A percentile compares a stretch with the other conserved stretches of the same genome.
These are phyloP conservation scores for Choloepus hoffmanni DNA, from an alignment of 2,113 vertebrate species.

Conservation along the genomic window DNA sequence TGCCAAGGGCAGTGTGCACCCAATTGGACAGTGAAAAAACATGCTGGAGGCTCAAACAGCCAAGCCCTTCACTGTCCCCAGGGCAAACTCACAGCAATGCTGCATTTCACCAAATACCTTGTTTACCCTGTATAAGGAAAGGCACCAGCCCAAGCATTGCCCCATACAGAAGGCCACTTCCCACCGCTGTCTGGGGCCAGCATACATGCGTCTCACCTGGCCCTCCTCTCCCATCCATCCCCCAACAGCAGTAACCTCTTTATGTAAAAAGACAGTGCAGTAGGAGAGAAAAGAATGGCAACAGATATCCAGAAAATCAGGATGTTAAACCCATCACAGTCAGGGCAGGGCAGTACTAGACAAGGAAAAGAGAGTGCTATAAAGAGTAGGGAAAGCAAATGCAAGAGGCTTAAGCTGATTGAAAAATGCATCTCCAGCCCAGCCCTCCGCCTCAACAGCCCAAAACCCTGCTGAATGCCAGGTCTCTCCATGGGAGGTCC, in stretches of 20 bases:
- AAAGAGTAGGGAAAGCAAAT: background rate
- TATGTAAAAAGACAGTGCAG: background rate
- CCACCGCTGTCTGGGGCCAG: too few species aligned
- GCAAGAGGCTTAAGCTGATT: background rate
- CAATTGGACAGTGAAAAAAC: background rate
- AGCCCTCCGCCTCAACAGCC: background rate
- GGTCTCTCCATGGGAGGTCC: too few species aligned
- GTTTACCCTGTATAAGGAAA: background rate
- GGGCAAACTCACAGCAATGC: background rate
- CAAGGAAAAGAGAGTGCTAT: background rate
- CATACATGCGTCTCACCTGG: background rate
- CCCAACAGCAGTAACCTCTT: background rate
- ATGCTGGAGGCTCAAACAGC: background rate
- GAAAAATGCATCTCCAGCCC: background rate
- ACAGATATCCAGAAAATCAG: background rate
- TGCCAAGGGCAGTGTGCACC: background rate
- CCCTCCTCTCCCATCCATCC: background rate
- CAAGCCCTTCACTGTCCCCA: background rate
- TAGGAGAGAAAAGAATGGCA: background rate
- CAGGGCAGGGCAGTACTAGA: background rate
- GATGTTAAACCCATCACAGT: background rate
- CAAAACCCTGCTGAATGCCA: too few species aligned
- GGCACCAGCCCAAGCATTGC: fast-evolving
- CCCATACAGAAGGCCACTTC: too few species aligned
- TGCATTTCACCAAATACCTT: background rate